Conservation (phyloP, 2,113 vertebrate genomes). For the Lepus timidus region DNA sequence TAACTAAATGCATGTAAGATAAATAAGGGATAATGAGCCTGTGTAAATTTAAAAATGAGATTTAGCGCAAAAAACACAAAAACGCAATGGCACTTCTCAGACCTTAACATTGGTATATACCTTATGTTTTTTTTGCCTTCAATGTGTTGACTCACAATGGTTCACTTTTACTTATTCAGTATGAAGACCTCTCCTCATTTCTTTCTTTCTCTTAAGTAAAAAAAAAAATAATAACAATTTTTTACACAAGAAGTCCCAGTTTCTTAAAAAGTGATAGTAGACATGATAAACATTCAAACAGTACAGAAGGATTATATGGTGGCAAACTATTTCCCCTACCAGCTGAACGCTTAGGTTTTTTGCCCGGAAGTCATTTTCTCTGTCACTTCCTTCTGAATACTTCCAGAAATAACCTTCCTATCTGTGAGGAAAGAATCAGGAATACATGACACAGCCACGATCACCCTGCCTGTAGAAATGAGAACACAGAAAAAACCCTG, state of each 20-base stretch:
- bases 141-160: neutral
- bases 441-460: neutral
- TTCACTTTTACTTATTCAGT: neutral
- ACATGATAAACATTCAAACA: constrained; percentile 28
- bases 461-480: neutral
- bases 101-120: neutral
- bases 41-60: constrained; percentile 13
- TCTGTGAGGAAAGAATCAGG: neutral
- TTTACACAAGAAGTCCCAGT: neutral
- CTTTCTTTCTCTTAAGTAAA: neutral
- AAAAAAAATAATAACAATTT: constrained; percentile 26
- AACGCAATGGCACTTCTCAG: neutral
- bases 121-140: constrained; percentile 10
- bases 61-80: neutral
- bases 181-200: neutral
- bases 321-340: neutral
- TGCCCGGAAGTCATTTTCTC: neutral
- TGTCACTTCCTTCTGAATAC: neutral
- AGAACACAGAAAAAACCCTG: neutral
- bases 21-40: constrained; percentile 14
- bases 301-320: neutral
- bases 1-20: neutral
- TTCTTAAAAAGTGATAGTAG: constrained; percentile 22
- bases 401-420: neutral
- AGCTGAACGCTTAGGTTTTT: neutral